These are phyloP conservation scores for Sipha maydis DNA, from an alignment of 2,888 invertebrate species.

Conservation along the genomic window DNA sequence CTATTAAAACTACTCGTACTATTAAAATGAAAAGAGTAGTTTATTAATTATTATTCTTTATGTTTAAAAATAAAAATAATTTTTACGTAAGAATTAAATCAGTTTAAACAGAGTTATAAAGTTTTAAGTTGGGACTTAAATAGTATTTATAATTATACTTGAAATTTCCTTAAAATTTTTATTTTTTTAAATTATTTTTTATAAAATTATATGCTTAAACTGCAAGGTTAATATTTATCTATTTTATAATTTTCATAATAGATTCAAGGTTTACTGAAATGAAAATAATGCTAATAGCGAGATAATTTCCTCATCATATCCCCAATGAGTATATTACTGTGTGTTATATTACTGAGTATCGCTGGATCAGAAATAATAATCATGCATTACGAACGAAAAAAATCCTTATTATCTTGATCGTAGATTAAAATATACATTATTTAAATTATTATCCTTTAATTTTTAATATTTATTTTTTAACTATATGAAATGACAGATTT, in stretches of 20 bases:
- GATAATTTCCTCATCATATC: not conserved
- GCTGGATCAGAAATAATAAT: not conserved
- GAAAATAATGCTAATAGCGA: not conserved
- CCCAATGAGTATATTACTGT: not conserved
- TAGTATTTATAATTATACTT: too few relatives aligned
- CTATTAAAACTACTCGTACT: too few relatives aligned
- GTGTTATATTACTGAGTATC: not conserved
- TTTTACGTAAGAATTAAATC: not conserved
- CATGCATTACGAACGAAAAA: not conserved
- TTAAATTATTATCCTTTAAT: not conserved
- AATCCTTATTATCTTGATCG: not conserved
- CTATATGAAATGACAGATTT: not conserved
- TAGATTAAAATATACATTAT: not conserved
- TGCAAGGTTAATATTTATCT: not conserved
- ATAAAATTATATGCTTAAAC: too few relatives aligned
- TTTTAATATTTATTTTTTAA: not conserved
- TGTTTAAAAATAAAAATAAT: not conserved
- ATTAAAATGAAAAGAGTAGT: not conserved
- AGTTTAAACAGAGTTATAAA: not conserved
- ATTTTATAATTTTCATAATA: not conserved
- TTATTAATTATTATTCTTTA: not conserved
- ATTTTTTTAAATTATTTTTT: too few relatives aligned
- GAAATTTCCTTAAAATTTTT: too few relatives aligned
- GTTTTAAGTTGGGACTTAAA: not conserved
- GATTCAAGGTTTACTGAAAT: not conserved